phyloP scores from a whole-genome alignment of 2,113 vertebrate species.

The Petrocephalus zakoni region DNA sequence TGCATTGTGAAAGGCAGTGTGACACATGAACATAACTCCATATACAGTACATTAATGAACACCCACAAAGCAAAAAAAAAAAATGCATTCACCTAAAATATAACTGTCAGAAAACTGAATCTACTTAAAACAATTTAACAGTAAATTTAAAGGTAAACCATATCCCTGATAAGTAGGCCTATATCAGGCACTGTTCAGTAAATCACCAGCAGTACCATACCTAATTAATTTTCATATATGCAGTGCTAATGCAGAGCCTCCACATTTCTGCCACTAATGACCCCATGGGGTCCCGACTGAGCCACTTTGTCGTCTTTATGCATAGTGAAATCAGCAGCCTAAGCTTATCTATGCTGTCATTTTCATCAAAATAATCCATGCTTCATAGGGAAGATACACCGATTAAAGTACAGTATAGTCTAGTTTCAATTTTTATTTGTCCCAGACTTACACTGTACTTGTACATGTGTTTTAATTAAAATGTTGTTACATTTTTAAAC shows the following conservation, averaged over 20 bases:
- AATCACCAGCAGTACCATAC: not conserved
- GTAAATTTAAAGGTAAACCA: not conserved
- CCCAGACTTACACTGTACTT: not conserved
- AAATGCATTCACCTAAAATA: not conserved
- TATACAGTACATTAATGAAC: not conserved
- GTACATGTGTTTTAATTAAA: not conserved
- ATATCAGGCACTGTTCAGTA: not conserved
- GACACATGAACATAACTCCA: not conserved
- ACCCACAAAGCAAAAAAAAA: not conserved
- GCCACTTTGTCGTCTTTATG: not conserved
- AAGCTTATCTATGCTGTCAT: not conserved
- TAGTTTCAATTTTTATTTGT: not conserved
- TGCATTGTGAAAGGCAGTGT: not conserved
- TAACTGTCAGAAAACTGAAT: not conserved
- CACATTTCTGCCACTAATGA: not conserved
- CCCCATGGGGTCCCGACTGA: not conserved
- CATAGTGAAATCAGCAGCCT: not conserved
- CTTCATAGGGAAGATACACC: not conserved
- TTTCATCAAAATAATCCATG: not conserved
- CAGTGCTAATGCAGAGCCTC: not conserved
- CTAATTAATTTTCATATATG: not conserved
- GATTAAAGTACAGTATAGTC: not conserved
- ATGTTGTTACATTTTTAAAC: not conserved
- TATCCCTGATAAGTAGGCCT: not conserved
- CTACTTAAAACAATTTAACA: not conserved